phyloP scores from a whole-genome alignment of 2,888 invertebrate genomes.

The Xestia sexstrigata region DNA sequence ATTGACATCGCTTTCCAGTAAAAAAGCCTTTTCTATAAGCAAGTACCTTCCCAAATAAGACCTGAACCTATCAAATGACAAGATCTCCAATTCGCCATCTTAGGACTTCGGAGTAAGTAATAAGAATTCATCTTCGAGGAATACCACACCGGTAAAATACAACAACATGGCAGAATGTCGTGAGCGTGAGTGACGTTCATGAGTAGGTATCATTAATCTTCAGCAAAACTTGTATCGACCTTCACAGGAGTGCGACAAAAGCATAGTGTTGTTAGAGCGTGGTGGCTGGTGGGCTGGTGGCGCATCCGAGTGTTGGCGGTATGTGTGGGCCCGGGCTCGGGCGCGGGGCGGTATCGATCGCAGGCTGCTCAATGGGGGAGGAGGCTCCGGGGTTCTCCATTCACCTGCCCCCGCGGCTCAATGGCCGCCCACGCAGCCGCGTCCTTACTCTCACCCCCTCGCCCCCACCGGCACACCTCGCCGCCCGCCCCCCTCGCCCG shows the following conservation, averaged over 20 bases:
- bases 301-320: conserved; percentile 49
- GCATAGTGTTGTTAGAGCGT: conserved; percentile 52
- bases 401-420: conserved; percentile 88
- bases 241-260: conserved; percentile 55
- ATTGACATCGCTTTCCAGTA: conserved; percentile 14
- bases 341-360: conserved; percentile 83
- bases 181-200: conserved; percentile 22
- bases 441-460: conserved; percentile 75
- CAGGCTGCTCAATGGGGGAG: conserved; percentile 81
- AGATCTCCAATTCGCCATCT: background rate
- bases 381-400: conserved; percentile 81
- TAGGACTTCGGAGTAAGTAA: conserved; percentile 1
- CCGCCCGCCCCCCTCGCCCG: conserved; percentile 57
- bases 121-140: background rate
- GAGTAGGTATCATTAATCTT: conserved; percentile 49
- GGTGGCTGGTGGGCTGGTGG: conserved; percentile 46
- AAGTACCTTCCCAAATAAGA: background rate
- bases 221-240: conserved; percentile 55
- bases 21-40: conserved; percentile 7
- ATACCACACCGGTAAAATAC: background rate
- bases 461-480: conserved; percentile 59
- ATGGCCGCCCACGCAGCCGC: conserved; percentile 87
- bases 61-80: background rate
- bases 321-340: conserved; percentile 65
- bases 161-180: background rate